Evolutionary conservation across 2,797 vertebrate genomes (phyloP).

Genomic region (Chrysocyon brachyurus): DNA sequence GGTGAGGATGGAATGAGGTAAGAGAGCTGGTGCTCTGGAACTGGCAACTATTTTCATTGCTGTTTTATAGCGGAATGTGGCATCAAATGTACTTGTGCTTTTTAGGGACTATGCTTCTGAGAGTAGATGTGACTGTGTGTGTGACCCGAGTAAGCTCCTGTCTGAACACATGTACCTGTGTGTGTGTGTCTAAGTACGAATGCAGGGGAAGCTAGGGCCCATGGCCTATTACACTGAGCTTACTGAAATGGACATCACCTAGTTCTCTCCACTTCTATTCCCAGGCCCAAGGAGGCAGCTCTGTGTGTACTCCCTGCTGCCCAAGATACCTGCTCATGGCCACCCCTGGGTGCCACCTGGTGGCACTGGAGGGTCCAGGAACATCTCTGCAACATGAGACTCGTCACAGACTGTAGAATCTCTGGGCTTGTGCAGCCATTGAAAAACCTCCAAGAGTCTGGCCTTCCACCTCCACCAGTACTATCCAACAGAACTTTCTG

Average conservation of each 20-base stretch:
- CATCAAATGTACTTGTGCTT: neutral
- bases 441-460: neutral
- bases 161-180: neutral
- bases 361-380: neutral
- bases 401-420: neutral
- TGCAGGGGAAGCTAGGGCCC: neutral
- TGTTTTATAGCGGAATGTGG: neutral
- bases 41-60: neutral
- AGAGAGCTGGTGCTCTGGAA: neutral
- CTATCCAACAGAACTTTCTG: neutral
- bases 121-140: neutral
- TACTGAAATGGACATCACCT: neutral
- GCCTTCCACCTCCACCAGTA: neutral
- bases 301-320: neutral
- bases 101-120: neutral
- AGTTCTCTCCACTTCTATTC: neutral
- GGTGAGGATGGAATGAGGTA: neutral
- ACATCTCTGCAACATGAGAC: neutral
- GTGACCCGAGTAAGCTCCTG: neutral
- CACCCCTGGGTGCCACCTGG: slow-evolving; percentile 61
- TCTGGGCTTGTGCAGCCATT: neutral
- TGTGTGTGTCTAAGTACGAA: neutral
- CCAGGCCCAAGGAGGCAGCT: neutral
- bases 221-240: neutral
- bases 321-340: neutral